A percentile compares a stretch with the other conserved stretches of the same genome.
phyloP scores from a whole-genome alignment of 1,140 invertebrate species.

The Ephestia elutella region DNA sequence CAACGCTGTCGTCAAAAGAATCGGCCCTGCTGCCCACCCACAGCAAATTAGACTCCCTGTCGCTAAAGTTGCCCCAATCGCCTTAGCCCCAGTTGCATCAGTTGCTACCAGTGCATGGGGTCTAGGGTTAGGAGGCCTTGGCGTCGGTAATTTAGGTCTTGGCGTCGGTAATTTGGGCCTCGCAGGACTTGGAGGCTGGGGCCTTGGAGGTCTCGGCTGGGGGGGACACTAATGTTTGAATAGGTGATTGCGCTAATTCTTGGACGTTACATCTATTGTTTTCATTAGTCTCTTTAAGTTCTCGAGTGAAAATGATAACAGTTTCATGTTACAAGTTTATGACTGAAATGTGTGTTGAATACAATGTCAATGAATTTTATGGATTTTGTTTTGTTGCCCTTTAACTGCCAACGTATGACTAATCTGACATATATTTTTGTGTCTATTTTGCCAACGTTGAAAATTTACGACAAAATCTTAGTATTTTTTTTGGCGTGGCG shows the following conservation, averaged over 20 bases:
- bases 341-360: not conserved
- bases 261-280: slow-evolving; percentile 14
- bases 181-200: slow-evolving; percentile 9
- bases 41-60: slow-evolving; percentile 25
- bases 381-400: not conserved
- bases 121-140: slow-evolving; percentile 1
- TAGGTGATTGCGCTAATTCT: not conserved
- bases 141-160: slow-evolving; percentile 15
- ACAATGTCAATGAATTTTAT: not conserved
- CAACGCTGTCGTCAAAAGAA: slow-evolving; percentile 72
- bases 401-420: too few relatives aligned
- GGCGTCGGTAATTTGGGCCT: slow-evolving; percentile 10
- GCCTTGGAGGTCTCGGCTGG: not conserved
- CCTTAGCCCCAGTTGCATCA: slow-evolving; percentile 13
- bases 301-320: slow-evolving; percentile 15
- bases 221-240: not conserved
- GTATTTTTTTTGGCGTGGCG: too few relatives aligned
- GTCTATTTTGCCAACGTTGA: too few relatives aligned
- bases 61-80: slow-evolving; percentile 23
- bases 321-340: slow-evolving; percentile 4
- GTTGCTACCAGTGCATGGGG: slow-evolving; percentile 6
- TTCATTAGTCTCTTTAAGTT: slow-evolving; percentile 11
- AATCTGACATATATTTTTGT: too few relatives aligned
- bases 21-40: slow-evolving; percentile 70
- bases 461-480: too few relatives aligned